Evolutionary conservation across 2,113 vertebrate genomes (phyloP), one percentile per base, ranked within the genome.

Genomic region (Mellivora capensis): DNA sequence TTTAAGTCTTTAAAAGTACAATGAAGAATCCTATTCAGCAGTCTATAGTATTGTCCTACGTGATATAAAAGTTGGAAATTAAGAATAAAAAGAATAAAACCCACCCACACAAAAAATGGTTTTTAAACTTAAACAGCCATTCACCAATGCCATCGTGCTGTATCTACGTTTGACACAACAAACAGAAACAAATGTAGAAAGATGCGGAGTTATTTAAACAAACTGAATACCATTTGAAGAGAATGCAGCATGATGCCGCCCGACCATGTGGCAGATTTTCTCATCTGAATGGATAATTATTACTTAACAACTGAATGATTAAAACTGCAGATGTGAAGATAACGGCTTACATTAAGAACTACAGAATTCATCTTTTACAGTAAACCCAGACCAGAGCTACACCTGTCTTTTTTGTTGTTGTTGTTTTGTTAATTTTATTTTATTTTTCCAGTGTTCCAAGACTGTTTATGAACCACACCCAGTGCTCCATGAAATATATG

Each of bases 161-260:
- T 79, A 87, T 89, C 25, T 0, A 6, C 42, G 94, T 93, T 93
- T 94, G 89, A 97, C 90, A 93, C 90, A 93, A 77, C 62, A 97
- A 95, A 97, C 93, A 42, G 23, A 97, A 98, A 97, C 25, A 61
- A 98, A 91, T 67, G 83, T 96, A 94, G 76, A 93, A 92, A 91
- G 93, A 37, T 93, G 52, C 42, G 90, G 85, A 91, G 14, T 81
- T 95, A 98, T 81, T 96, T 97, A 95, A 98, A 97, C 96, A 76
- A 88, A 96, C 29, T 34, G 87, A 95, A 96, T 47, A 91, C 57
- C 44, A 94, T 90, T 83, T 95, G 84, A 94, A 96, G 52, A 49
- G 86, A 97, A n/a, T 96, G 34, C 64, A 94, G 52, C 81, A 77
- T 34, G 42, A 82, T 95, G 13, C 82, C 95, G 80, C 27, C 47